Evolutionary conservation across 2,888 invertebrate genomes (phyloP).

Genomic region (Nymphalis c-album): DNA sequence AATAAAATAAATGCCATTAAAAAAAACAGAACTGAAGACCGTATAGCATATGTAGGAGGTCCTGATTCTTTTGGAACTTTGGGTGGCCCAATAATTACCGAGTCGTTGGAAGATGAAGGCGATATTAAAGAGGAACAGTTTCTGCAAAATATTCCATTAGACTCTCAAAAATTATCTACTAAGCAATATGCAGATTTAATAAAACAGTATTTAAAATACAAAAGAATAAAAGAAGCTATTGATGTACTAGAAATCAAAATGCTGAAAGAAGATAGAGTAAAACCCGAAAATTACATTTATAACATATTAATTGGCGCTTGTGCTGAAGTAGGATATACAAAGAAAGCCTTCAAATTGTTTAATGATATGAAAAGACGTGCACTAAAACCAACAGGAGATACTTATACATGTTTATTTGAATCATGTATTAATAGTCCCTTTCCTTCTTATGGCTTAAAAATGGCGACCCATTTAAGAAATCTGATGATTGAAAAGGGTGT

Average conservation of each 20-base stretch:
- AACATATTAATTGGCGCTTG: slow-evolving; percentile 91
- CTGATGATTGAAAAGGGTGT: slow-evolving; percentile 86
- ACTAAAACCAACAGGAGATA: slow-evolving; percentile 84
- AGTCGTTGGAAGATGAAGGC: slow-evolving; percentile 72
- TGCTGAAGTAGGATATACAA: slow-evolving; percentile 90
- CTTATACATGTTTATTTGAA: slow-evolving; percentile 93
- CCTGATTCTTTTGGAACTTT: slow-evolving; percentile 83
- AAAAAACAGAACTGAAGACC: slow-evolving; percentile 60
- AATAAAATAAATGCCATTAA: slow-evolving; percentile 46
- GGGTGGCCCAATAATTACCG: slow-evolving; percentile 48
- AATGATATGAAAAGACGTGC: slow-evolving; percentile 90
- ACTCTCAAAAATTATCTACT: slow-evolving; percentile 77
- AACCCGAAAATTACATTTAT: slow-evolving; percentile 90
- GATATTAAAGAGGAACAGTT: slow-evolving; percentile 83
- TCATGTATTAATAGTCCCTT: slow-evolving; percentile 92
- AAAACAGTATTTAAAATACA: slow-evolving; percentile 83
- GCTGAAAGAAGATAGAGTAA: slow-evolving; percentile 88
- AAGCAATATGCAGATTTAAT: slow-evolving; percentile 87
- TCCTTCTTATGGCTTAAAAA: slow-evolving; percentile 84
- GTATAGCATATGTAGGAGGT: slow-evolving; percentile 65
- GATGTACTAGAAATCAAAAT: slow-evolving; percentile 89
- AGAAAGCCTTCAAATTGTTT: slow-evolving; percentile 91
- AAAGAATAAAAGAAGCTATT: slow-evolving; percentile 88
- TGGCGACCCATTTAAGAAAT: slow-evolving; percentile 84
- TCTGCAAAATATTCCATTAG: slow-evolving; percentile 75